Base-by-base conservation (phyloP, 2,888 invertebrate species). In the Chymomyza fuscimana region DNA sequence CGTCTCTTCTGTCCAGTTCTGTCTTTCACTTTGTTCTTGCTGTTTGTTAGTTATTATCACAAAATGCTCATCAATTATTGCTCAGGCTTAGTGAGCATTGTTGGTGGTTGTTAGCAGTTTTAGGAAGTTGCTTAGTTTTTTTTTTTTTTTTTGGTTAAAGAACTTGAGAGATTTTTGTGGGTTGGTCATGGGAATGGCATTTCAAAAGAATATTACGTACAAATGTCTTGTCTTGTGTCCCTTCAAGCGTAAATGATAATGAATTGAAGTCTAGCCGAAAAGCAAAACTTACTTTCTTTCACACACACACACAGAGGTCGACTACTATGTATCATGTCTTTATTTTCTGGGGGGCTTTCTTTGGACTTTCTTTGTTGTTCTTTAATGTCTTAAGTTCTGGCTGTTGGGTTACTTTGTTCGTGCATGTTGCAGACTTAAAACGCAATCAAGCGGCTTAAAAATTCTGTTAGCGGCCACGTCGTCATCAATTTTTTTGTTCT, bases 381-480 rank as follows among this genome's bases (percentile, higher is more conserved):
- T 50, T 46, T 46, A 54, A 40, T 62, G 19, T 19, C 50, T 63
- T 50, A 19, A 15, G 40, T 63, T 51, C 61, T 67, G 12, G 40
- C 40, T 46, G 32, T 32, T 58, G 29, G 36, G 61, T 36, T n/a
- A 29, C 56, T 63, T 19, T 66, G 40, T 10, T 51, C 61, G 32
- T 4, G 12, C 10, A 15, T 36, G 16, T 25, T 46, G 62, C 67
- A 12, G 50, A n/a, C 67, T 70, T 70, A 59, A 71, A 74, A 63
- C 36, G 36, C 70, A 77, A 79, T 80, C 73, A 78, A 52, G 71
- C 70, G 66, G 59, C 63, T 63, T 71, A 52, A 66, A 71, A 63
- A 61, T 70, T 46, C 40, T 46, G 40, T 46, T 46, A 12, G 40
- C 40, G 40, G 40, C 40, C 10, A 46, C 40, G 12, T 46, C 40